Evolutionary conservation across 2,888 invertebrate genomes (phyloP).

Genomic region (Geotrupes spiniger): DNA sequence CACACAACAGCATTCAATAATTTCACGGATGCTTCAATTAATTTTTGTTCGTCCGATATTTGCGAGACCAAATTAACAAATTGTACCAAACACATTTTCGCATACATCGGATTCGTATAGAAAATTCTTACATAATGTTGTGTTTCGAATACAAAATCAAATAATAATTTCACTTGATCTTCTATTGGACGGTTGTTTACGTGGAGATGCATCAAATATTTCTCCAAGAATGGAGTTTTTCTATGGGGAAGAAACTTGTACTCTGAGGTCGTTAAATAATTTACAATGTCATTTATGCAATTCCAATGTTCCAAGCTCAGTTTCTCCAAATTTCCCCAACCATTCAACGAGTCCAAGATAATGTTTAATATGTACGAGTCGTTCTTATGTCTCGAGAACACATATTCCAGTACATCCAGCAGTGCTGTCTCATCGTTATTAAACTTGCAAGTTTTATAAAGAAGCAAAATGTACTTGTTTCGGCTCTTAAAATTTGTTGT

Average conservation of each 20-base stretch:
- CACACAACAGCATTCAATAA: not conserved
- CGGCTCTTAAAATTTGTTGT: slow-evolving; percentile 2
- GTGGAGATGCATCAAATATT: slow-evolving; percentile 2
- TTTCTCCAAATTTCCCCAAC: not conserved
- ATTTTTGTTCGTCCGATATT: slow-evolving; percentile 4
- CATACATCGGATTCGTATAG: not conserved
- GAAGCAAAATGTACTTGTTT: not conserved
- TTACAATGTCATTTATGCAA: slow-evolving; percentile 5
- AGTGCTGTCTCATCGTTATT: no score
- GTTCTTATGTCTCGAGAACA: slow-evolving; percentile 9
- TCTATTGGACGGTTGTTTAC: not conserved
- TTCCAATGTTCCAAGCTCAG: slow-evolving; percentile 4
- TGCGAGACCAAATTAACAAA: not conserved
- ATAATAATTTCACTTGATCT: not conserved
- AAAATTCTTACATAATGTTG: not conserved
- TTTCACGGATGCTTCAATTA: not conserved
- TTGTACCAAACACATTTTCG: no score
- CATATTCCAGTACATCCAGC: slow-evolving; percentile 2
- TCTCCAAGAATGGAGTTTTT: not conserved
- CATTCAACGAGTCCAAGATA: not conserved
- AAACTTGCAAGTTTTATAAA: slow-evolving; percentile 6
- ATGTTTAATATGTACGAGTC: slow-evolving; percentile 1
- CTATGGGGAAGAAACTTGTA: not conserved
- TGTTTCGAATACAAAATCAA: not conserved
- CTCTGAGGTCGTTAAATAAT: slow-evolving; percentile 2